These are phyloP conservation scores for Pygoscelis antarcticus DNA, from an alignment of 2,113 vertebrate genomes.

Conservation along the genomic window DNA sequence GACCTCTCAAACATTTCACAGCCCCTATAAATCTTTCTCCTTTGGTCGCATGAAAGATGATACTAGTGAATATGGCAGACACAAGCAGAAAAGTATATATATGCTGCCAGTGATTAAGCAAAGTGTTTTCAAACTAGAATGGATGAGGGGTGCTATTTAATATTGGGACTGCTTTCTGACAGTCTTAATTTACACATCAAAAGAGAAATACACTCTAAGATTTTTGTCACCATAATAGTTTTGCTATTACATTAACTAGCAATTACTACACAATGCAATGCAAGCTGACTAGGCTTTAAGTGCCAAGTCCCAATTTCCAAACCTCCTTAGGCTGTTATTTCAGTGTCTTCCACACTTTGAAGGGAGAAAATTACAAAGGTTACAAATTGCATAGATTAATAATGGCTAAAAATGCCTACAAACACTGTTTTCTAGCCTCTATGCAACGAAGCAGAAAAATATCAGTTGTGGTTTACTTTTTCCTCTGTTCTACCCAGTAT, in stretches of 20 bases:
- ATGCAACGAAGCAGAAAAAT: neutral
- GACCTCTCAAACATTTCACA: neutral
- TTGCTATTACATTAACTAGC: conserved; percentile 39
- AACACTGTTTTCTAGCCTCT: neutral
- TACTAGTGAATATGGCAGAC: neutral
- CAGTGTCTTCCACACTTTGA: neutral
- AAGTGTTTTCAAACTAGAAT: conserved; percentile 28
- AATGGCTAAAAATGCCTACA: conserved; percentile 7
- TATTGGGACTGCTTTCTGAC: neutral
- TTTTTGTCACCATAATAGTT: conserved; percentile 45
- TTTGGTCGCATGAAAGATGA: neutral
- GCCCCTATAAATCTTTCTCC: neutral
- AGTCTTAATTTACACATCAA: conserved; percentile 58
- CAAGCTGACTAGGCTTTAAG: conserved; percentile 51
- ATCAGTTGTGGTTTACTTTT: neutral
- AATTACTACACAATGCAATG: conserved; percentile 48
- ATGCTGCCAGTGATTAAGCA: neutral
- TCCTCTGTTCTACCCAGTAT: neutral
- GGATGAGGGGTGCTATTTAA: conserved; percentile 1
- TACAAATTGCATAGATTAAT: neutral
- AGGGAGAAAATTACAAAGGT: neutral
- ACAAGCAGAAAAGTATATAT: neutral
- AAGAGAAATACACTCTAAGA: conserved; percentile 15
- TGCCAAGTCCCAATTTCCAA: conserved; percentile 14
- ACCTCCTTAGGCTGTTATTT: conserved; percentile 55